These are phyloP conservation scores for Conus canariensis DNA, from an alignment of 2,888 invertebrate genomes.

Conservation along the genomic window DNA sequence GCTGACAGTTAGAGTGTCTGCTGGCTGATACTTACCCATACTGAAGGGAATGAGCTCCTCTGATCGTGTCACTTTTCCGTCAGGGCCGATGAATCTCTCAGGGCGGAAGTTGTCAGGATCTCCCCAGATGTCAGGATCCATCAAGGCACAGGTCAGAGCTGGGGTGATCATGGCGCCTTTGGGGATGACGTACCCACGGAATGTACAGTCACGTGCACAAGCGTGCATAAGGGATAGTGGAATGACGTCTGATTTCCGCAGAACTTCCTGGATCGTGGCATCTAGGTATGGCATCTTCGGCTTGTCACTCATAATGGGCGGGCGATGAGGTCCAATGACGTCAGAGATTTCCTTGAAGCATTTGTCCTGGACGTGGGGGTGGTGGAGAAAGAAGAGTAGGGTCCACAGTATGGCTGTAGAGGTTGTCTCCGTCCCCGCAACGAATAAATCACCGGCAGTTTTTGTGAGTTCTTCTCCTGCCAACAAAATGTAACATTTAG, in stretches of 20 bases:
- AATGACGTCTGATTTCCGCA: conserved; percentile 58
- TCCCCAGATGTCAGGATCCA: conserved; percentile 58
- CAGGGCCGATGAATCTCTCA: conserved; percentile 61
- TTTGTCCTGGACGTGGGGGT: conserved; percentile 81
- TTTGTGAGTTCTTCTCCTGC: background rate
- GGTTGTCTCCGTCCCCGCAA: background rate
- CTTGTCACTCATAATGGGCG: conserved; percentile 57
- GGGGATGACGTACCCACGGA: conserved; percentile 70
- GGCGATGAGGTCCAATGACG: conserved; percentile 72
- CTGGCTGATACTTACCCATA: no score
- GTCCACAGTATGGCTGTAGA: conserved; percentile 82
- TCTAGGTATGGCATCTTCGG: conserved; percentile 60
- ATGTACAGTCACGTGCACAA: conserved; percentile 55
- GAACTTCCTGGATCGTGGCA: conserved; percentile 67
- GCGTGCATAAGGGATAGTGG: conserved; percentile 54
- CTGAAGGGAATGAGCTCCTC: conserved; percentile 49
- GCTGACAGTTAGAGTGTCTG: no score
- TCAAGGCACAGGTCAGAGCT: conserved; percentile 62
- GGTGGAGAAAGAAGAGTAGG: conserved; percentile 88
- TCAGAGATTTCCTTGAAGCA: conserved; percentile 58
- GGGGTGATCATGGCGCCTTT: conserved; percentile 58
- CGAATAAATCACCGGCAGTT: background rate
- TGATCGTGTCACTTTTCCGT: conserved; percentile 38
- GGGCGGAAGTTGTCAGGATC: conserved; percentile 61
- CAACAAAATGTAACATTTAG: background rate